These are phyloP conservation scores for Dreissena polymorpha DNA, from an alignment of 1,140 invertebrate species.

Conservation along the genomic window DNA sequence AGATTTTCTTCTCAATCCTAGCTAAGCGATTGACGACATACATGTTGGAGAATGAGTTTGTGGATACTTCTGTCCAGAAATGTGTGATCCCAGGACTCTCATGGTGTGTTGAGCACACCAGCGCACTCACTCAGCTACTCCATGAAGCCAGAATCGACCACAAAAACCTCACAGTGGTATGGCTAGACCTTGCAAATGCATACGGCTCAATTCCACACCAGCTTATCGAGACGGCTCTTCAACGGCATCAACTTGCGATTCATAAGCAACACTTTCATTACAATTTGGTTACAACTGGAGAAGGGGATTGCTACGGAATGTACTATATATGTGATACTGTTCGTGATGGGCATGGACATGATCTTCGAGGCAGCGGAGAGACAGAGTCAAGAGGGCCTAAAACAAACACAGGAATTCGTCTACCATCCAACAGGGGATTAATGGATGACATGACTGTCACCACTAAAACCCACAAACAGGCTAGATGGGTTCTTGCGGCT, in stretches of 20 bases:
- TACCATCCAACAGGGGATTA: constrained; percentile 4
- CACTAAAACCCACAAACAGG: constrained; percentile 2
- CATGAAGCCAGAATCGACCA: no score
- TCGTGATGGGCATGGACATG: no score
- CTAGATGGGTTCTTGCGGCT: neutral
- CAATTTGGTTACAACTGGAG: neutral
- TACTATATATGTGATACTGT: neutral
- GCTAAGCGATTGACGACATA: no score
- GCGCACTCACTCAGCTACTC: no score
- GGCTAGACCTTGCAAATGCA: no score
- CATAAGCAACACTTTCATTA: neutral
- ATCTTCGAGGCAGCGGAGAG: no score
- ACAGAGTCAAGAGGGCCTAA: no score
- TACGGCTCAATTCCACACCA: no score
- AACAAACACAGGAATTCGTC: no score
- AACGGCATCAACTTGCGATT: neutral
- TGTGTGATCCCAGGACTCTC: neutral
- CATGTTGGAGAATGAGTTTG: no score
- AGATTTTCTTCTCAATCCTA: no score
- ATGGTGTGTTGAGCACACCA: neutral
- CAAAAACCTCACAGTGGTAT: no score
- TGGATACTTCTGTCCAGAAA: neutral
- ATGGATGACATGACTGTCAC: constrained; percentile 11
- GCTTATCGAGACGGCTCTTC: neutral
- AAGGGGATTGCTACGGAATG: neutral